Evolutionary conservation across 2,888 invertebrate species (phyloP), one percentile per base, ranked within the genome.

Genomic region (Mimachlamys varia): DNA sequence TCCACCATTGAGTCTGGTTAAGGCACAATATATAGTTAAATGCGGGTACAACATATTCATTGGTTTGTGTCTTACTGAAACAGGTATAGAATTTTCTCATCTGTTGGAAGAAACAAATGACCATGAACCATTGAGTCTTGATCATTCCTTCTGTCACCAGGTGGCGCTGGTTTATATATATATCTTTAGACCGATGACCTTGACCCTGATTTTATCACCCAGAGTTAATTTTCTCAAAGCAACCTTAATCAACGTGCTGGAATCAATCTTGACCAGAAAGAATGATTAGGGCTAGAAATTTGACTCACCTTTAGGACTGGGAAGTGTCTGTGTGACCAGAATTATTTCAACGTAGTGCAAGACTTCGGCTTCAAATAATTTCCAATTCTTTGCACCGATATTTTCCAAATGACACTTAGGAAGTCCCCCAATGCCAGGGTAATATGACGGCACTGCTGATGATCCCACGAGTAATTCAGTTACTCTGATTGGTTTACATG

Each of bases 401-500:
- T 76, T 33, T 62, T 76, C 76, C 27, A 33, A 76, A 76, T 76
- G 76, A 76, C 76, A 76, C 76, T 76, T 76, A 76, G 10, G 33
- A 76, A 76, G 76, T 76, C 76, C 33, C 76, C 33, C 33, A 33
- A 76, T 15, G 76, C 13, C 76, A 13, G 33, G 27, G 76, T 12
- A 76, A 17, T 10, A 76, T 33, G 76, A 33, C 76, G 33, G 33
- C 33, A 27, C 22, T 76, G 12, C 33, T 76, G 76, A 76, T 76
- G 76, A 76, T 76, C 33, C 33, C 22, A 76, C 27, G 27, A 10
- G 76, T 76, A 76, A 76, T 76, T 76, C 76, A 13, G 33, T 76
- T 76, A 76, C 76, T 17, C 10, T 76, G 76, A 76, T 76, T 76
- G 22, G 76, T 76, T 76, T 76, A 76, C 76, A 76, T 76, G 76